These are phyloP conservation scores for Drosophila fungiperda DNA, from an alignment of 2,888 invertebrate genomes.

Conservation along the genomic window DNA sequence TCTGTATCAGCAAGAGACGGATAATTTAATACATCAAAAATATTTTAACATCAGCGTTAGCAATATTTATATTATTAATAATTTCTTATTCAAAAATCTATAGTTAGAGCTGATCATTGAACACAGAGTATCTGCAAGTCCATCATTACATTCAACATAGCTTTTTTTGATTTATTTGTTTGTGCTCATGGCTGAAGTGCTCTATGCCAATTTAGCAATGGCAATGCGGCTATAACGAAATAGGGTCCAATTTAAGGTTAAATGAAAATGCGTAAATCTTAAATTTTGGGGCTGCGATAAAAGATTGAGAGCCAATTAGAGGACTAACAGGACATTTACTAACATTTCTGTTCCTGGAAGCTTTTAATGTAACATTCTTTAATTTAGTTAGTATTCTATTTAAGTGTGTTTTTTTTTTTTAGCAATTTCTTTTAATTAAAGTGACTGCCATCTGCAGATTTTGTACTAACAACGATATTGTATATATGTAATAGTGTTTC, in stretches of 20 bases:
- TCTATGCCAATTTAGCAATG: conserved; percentile 70
- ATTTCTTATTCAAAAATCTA: not conserved
- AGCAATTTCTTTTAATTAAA: conserved; percentile 39
- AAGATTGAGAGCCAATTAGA: not conserved
- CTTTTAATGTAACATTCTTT: conserved; percentile 3
- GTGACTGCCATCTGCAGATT: conserved; percentile 36
- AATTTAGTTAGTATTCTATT: conserved; percentile 16
- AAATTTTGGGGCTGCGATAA: conserved; percentile 26
- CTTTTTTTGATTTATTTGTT: conserved; percentile 71
- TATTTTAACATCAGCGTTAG: not conserved
- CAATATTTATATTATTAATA: not conserved
- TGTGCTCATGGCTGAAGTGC: conserved; percentile 47
- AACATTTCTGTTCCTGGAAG: not conserved
- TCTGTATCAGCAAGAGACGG: not conserved
- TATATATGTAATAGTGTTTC: conserved; percentile 49
- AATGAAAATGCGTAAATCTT: conserved; percentile 66
- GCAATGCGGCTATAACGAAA: conserved; percentile 39
- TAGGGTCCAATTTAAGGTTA: conserved; percentile 23
- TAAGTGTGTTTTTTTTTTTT: conserved; percentile 9
- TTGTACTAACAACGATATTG: conserved; percentile 40
- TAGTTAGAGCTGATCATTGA: not conserved
- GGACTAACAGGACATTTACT: not conserved
- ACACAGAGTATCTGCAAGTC: conserved; percentile 26
- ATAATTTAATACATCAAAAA: not conserved
- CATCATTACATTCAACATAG: not conserved